Base-by-base conservation (phyloP, 1,140 invertebrate genomes). In the Eupristina koningsbergeri region DNA sequence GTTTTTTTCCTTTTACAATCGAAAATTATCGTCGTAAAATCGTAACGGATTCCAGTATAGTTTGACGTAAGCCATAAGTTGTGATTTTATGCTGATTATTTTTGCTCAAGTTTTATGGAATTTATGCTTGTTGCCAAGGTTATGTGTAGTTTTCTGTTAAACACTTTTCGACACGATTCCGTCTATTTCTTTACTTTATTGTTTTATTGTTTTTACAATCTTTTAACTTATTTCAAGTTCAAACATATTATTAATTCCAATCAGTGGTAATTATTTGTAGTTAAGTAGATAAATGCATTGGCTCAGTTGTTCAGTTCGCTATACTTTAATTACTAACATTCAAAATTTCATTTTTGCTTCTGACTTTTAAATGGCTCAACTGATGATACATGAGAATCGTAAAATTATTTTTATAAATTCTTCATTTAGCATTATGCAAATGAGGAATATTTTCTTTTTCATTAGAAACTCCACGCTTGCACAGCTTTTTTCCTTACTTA, bases 1-100 rank as follows among this genome's bases (percentile, higher is more conserved):
- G 17, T 15, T 75, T 31, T 47, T 53, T 41, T 67, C 53, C 19
- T 78, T 63, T 47, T 67, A 50, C 63, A 47, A 79, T 64, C 77
- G 58, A 47, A 34, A 64, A 63, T 64, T 77, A 79, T 22, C 19
- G 47, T 34, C 74, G 45, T 69, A 50, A 79, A 64, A 47, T 61
- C 15, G 29, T 47, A 61, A 39, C 73, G 34, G 74, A n/a, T 26
- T 34, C 29, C 64, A 67, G 34, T 39, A 26, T 58, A 67, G 6
- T 67, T 67, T 67, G 64, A 67, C 34, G 64, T 36, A 34, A 67
- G 13, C 13, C 29, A 36, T 36, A 36, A 34, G 53, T 58, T 22
- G 22, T 58, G 53, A 58, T 58, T 58, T 58, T 58, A 26, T 58
- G 64, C 34, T 36, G 64, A 31, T 67, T 17, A 67, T 67, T 67